A percentile compares a stretch with the other conserved stretches of the same genome.
These are phyloP conservation scores for Chalcis sispes DNA, from an alignment of 2,888 invertebrate species.

Conservation along the genomic window DNA sequence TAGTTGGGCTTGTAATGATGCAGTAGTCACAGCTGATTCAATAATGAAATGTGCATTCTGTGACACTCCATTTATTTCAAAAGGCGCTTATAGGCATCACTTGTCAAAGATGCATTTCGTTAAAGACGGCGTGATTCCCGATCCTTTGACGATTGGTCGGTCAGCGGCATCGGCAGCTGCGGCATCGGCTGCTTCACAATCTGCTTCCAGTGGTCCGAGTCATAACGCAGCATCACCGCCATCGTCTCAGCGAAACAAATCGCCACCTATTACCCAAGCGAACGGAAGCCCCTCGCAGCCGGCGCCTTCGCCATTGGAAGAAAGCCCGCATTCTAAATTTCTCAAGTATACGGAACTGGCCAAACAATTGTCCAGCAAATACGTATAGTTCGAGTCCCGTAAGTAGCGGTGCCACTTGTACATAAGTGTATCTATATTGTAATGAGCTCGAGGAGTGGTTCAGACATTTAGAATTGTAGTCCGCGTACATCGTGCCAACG, in stretches of 20 bases:
- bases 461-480: constrained; percentile 57
- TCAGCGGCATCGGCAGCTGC: constrained; percentile 78
- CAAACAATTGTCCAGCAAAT: constrained; percentile 98
- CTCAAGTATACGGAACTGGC: constrained; percentile 99
- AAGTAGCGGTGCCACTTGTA: constrained; percentile 76
- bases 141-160: constrained; percentile 79
- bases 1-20: constrained; percentile 96
- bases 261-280: constrained; percentile 73
- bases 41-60: constrained; percentile 97
- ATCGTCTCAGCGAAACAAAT: constrained; percentile 79
- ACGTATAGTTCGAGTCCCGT: constrained; percentile 84
- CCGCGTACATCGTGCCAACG: constrained; percentile 62
- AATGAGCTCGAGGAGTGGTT: constrained; percentile 63
- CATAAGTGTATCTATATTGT: constrained; percentile 76
- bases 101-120: constrained; percentile 97
- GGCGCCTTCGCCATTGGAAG: constrained; percentile 80
- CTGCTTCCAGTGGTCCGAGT: constrained; percentile 70
- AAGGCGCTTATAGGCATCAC: constrained; percentile 97
- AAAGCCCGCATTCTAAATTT: constrained; percentile 97
- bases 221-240: constrained; percentile 74
- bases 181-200: constrained; percentile 75
- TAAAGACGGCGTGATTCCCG: constrained; percentile 91
- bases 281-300: constrained; percentile 77
- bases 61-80: constrained; percentile 96
- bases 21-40: constrained; percentile 89